These are phyloP conservation scores for Python bivittatus DNA, from an alignment of 2,113 vertebrate genomes.

Conservation along the genomic window DNA sequence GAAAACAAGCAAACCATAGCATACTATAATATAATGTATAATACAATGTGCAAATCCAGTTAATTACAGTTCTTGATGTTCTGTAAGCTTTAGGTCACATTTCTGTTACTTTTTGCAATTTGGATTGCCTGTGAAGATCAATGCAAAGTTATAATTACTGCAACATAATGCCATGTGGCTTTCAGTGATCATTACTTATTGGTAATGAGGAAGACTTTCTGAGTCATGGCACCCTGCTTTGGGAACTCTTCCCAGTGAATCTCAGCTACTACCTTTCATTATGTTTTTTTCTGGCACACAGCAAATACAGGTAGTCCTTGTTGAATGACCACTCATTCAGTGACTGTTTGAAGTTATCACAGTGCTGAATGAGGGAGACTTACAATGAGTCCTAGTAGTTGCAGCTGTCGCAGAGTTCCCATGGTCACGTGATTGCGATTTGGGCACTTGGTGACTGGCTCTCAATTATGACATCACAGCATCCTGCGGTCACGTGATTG, in stretches of 20 bases:
- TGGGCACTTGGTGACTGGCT: background rate
- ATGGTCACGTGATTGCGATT: background rate
- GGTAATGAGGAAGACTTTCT: background rate
- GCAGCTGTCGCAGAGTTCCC: background rate
- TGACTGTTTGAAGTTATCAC: background rate
- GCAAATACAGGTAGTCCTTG: background rate
- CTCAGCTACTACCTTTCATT: background rate
- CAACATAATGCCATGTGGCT: background rate
- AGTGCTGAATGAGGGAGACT: background rate
- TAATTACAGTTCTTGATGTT: background rate
- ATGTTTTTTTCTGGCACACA: background rate
- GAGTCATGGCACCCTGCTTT: background rate
- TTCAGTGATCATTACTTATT: background rate
- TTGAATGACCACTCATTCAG: background rate
- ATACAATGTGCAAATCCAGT: background rate
- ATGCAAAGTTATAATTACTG: background rate
- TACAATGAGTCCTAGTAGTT: background rate
- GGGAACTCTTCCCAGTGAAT: background rate
- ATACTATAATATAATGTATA: background rate
- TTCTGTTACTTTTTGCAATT: background rate
- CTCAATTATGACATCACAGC: background rate
- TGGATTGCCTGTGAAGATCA: background rate
- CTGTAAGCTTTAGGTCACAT: background rate
- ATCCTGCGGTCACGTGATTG: background rate
- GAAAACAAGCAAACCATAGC: background rate